Conservation (phyloP, 2,888 invertebrate species). For the Dusona sp. region DNA sequence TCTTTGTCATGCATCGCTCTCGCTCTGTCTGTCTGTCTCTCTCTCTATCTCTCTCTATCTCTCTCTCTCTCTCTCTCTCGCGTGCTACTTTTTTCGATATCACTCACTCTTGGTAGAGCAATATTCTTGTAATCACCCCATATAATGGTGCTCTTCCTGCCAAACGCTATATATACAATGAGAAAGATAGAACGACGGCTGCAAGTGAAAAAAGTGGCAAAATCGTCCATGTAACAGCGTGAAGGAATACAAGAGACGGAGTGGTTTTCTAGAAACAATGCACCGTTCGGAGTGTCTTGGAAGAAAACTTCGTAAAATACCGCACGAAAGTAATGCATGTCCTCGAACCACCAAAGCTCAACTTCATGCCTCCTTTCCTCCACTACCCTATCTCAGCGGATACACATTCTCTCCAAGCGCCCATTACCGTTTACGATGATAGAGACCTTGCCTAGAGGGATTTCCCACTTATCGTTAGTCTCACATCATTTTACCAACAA, state of each 20-base stretch:
- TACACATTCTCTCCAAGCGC: slow-evolving; percentile 39
- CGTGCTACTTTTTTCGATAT: not conserved
- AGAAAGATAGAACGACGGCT: slow-evolving; percentile 3
- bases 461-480: slow-evolving; percentile 58
- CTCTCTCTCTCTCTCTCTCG: slow-evolving; percentile 9
- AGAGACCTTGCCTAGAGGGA: slow-evolving; percentile 54
- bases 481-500: slow-evolving; percentile 61
- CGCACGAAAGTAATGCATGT: slow-evolving; percentile 29
- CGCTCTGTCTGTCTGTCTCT: not conserved
- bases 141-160: slow-evolving; percentile 55
- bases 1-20: not conserved
- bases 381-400: slow-evolving; percentile 4
- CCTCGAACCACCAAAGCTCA: slow-evolving; percentile 57
- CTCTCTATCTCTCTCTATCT: not conserved
- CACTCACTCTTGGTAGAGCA: slow-evolving; percentile 36
- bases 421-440: slow-evolving; percentile 68
- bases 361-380: slow-evolving; percentile 26
- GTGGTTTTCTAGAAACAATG: slow-evolving; percentile 15
- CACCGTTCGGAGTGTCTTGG: slow-evolving; percentile 19
- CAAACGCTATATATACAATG: slow-evolving; percentile 11
- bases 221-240: slow-evolving; percentile 31
- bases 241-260: slow-evolving; percentile 33
- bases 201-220: slow-evolving; percentile 28
- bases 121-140: slow-evolving; percentile 67
- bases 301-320: slow-evolving; percentile 58